Evolutionary conservation across 2,888 invertebrate species (phyloP).

Genomic region (Empis stercorea): DNA sequence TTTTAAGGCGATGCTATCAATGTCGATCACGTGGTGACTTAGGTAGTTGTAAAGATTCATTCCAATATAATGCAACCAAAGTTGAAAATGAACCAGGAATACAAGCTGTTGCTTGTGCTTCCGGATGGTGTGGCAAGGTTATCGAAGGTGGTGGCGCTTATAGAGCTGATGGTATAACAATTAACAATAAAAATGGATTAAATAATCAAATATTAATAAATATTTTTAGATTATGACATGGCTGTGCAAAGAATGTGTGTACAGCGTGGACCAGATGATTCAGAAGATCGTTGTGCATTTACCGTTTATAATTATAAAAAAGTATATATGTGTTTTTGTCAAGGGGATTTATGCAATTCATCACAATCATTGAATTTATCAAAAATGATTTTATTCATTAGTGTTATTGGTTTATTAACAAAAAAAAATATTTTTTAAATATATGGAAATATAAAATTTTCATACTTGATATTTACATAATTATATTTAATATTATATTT

Average conservation of each 20-base stretch:
- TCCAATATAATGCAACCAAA: slow-evolving; percentile 64
- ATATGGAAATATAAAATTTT: neutral
- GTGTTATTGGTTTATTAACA: neutral
- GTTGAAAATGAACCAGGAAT: slow-evolving; percentile 58
- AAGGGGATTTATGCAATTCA: slow-evolving; percentile 73
- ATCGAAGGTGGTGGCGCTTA: slow-evolving; percentile 66
- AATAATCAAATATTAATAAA: neutral
- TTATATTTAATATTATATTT: too few species aligned
- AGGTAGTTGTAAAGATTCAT: slow-evolving; percentile 81
- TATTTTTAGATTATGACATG: slow-evolving; percentile 58
- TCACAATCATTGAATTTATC: neutral
- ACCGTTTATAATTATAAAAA: slow-evolving; percentile 69
- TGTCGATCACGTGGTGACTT: slow-evolving; percentile 79
- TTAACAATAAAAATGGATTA: neutral
- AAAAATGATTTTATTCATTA: neutral
- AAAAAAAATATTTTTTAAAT: neutral
- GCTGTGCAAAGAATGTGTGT: slow-evolving; percentile 81
- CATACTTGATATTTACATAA: too few species aligned
- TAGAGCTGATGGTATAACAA: slow-evolving; percentile 58
- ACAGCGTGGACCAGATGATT: slow-evolving; percentile 75
- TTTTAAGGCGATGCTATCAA: slow-evolving; percentile 62
- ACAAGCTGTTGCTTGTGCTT: slow-evolving; percentile 66
- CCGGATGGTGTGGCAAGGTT: slow-evolving; percentile 88
- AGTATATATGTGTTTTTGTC: slow-evolving; percentile 84
- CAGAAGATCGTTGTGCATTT: slow-evolving; percentile 79